Percentiles rank a stretch among this genome's conserved stretches.
Conservation (phyloP, 2,797 vertebrate species). For the Tragelaphus eurycerus region DNA sequence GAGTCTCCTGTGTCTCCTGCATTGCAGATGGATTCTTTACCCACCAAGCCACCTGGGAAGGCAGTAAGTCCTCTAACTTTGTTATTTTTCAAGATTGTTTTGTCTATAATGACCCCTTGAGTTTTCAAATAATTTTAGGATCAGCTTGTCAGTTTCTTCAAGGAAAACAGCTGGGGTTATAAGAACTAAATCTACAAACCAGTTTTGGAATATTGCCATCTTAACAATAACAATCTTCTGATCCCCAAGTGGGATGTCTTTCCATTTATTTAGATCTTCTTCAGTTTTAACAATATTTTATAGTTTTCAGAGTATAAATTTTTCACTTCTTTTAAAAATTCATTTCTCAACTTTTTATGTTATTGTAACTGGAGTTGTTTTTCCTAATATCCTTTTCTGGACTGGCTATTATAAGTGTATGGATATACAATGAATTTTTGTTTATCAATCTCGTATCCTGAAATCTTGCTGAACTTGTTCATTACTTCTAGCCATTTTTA, state of each 20-base stretch:
- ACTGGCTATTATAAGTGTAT: background rate
- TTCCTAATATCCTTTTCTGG: background rate
- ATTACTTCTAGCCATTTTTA: background rate
- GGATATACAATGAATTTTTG: background rate
- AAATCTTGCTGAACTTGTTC: background rate
- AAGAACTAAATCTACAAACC: background rate
- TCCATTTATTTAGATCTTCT: background rate
- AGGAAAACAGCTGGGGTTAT: background rate
- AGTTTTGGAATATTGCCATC: background rate
- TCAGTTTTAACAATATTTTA: background rate
- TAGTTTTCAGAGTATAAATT: background rate
- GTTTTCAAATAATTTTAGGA: conserved; percentile 17
- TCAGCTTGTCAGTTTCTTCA: background rate
- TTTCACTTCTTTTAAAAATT: background rate
- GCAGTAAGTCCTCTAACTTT: background rate
- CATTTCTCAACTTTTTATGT: background rate
- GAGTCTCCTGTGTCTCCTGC: background rate
- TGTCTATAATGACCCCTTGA: background rate
- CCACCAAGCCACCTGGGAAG: background rate
- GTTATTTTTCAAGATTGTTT: background rate
- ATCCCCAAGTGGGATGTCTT: background rate
- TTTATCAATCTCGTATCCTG: background rate
- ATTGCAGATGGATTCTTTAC: background rate
- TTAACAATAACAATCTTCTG: background rate
- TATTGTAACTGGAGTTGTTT: background rate